These are phyloP conservation scores for Papilio elwesi DNA, from an alignment of 2,888 invertebrate genomes.

Conservation along the genomic window DNA sequence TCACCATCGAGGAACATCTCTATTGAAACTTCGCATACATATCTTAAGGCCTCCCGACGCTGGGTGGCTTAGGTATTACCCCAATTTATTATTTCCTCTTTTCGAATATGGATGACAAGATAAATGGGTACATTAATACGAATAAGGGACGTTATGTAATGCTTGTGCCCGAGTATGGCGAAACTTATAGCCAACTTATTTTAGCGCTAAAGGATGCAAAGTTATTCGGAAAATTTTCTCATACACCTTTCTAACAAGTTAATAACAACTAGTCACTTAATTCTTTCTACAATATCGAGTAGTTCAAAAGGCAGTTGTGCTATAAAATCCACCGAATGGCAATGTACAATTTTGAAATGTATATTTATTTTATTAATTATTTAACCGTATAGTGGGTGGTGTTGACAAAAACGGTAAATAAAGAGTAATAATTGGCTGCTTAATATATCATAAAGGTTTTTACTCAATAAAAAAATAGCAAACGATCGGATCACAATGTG, in stretches of 20 bases:
- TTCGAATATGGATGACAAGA: constrained; percentile 30
- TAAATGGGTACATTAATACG: constrained; percentile 14
- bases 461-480: no score
- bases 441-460: background rate
- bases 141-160: background rate
- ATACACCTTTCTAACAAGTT: background rate
- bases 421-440: no score
- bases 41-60: background rate
- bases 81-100: constrained; percentile 32
- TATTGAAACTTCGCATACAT: constrained; percentile 2
- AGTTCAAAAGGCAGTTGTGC: no score
- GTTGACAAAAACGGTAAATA: no score
- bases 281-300: no score
- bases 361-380: no score
- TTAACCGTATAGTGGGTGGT: no score
- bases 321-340: no score
- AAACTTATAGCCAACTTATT: background rate
- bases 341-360: no score
- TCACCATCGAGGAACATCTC: constrained; percentile 9
- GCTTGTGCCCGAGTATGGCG: background rate
- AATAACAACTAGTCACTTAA: no score
- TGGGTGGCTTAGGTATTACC: constrained; percentile 19
- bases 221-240: background rate
- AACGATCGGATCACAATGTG: background rate
- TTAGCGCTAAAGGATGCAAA: background rate